A percentile compares a stretch with the other conserved stretches of the same genome.
phyloP scores from a whole-genome alignment of 2,888 invertebrate genomes.

The Dynastes grantii region DNA sequence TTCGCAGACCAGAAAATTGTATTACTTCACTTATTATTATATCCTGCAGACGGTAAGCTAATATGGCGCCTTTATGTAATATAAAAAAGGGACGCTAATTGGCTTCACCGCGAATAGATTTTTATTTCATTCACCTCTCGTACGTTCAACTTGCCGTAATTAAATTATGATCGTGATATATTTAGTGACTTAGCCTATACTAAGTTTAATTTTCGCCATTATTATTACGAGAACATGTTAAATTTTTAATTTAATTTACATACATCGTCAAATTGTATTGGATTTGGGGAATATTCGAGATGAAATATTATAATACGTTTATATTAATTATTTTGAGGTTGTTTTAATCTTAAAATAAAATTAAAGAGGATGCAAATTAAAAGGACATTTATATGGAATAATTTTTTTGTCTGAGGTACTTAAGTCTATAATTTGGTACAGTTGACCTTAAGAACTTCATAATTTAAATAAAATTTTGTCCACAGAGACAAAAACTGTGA shows the following conservation, averaged over 20 bases:
- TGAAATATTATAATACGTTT: background rate
- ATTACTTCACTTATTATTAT: background rate
- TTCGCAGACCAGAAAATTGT: slow-evolving; percentile 5
- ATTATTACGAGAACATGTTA: slow-evolving; percentile 24
- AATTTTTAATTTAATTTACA: slow-evolving; percentile 24
- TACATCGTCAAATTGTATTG: no score
- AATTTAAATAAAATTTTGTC: slow-evolving; percentile 19
- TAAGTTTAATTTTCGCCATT: slow-evolving; percentile 23
- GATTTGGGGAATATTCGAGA: no score
- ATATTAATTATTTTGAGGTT: no score
- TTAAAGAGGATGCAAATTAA: no score
- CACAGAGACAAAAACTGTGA: background rate
- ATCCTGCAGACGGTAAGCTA: background rate
- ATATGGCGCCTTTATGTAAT: slow-evolving; percentile 26
- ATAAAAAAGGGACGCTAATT: slow-evolving; percentile 38
- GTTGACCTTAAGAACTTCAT: background rate
- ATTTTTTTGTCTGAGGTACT: background rate
- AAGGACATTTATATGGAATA: no score
- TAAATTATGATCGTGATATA: slow-evolving; percentile 41
- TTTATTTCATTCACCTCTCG: slow-evolving; percentile 44
- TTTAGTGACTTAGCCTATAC: slow-evolving; percentile 20
- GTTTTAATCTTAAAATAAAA: no score
- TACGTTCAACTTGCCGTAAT: slow-evolving; percentile 44
- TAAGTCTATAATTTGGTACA: background rate
- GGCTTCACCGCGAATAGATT: slow-evolving; percentile 30